Base-by-base conservation (phyloP, 2,888 invertebrate genomes). In the Liodrosophila aerea region DNA sequence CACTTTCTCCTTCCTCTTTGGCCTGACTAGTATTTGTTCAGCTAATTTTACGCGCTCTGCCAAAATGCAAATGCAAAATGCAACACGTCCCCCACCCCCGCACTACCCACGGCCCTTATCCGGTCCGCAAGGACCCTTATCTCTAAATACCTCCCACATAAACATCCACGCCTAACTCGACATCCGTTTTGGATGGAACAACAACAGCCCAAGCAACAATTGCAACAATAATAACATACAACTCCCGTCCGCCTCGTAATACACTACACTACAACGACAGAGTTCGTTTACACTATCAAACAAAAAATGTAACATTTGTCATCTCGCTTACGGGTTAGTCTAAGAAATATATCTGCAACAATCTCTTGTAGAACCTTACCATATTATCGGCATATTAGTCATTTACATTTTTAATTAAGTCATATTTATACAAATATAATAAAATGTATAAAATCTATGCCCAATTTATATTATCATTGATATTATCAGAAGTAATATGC, bases 11-110 rank as follows among this genome's bases (percentile, higher is more conserved):
- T 15, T n/a, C n/a, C 56, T 59, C 44, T 40, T 39, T 30, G 7
- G 11, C 18, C 5, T n/a, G 53, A 13, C 53, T 68, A n/a, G n/a
- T n/a, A 63, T 75, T 78, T 71, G 64, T 54, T 68, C 44, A 49
- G 54, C 64, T 80, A 80, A 74, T 80, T 73, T 76, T 66, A 80
- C 70, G 73, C 76, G 72, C 72, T 63, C 44, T 57, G 53, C 70
- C 68, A 73, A 68, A 76, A 76, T 73, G 73, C 76, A 76, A 74
- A 76, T 76, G 60, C 53, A 49, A 64, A 43, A 37, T 64, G 73
- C 64, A 71, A 22, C 41, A 39, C 18, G 40, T 36, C 27, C 29
- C 13, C 31, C 9, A 30, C 8, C 15, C 16, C 5, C 1, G n/a
- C n/a, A n/a, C n/a, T n/a, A n/a, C 30, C n/a, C 9, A 8, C 9